Evolutionary conservation across 2,797 vertebrate species (phyloP).

Genomic region (Mus spretus): DNA sequence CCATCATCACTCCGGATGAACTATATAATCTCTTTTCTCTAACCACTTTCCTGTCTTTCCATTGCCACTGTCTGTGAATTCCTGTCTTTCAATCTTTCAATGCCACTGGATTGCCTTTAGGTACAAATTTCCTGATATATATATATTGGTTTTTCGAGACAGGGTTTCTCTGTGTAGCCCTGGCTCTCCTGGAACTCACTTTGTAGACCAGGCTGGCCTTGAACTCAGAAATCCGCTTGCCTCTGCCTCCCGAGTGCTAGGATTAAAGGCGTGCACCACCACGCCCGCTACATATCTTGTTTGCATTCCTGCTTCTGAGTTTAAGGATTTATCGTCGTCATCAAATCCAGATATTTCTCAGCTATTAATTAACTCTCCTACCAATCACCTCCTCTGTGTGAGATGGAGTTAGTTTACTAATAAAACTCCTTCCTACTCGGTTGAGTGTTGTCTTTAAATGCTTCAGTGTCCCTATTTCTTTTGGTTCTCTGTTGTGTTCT

Average conservation of each 20-base stretch:
- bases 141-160: no score
- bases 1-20: neutral
- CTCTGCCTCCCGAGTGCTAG: no score
- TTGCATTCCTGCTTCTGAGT: neutral
- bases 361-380: neutral
- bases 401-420: neutral
- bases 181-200: no score
- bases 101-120: neutral
- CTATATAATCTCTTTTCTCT: neutral
- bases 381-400: neutral
- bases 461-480: neutral
- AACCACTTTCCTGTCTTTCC: neutral
- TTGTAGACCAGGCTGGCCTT: no score
- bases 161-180: no score
- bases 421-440: no score
- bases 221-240: no score
- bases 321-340: neutral
- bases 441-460: neutral
- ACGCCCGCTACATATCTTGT: neutral
- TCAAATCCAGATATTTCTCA: neutral
- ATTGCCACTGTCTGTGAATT: no score
- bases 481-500: neutral
- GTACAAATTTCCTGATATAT: neutral
- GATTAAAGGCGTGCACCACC: no score
- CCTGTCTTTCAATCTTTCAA: neutral